Evolutionary conservation across 2,888 invertebrate species (phyloP), one percentile per base, ranked within the genome.

Genomic region (Arctia plantaginis): DNA sequence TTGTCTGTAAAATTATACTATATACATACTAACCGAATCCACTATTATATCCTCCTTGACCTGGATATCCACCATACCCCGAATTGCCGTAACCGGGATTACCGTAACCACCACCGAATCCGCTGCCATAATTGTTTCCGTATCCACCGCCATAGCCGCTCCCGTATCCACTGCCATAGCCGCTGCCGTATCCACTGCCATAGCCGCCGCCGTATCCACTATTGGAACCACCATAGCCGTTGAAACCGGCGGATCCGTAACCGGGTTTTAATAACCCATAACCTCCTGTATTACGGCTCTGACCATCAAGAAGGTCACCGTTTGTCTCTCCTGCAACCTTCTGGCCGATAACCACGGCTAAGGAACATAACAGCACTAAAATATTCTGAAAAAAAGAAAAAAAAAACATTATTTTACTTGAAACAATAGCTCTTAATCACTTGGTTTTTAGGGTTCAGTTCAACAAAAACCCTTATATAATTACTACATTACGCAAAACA

Each of bases 201-300:
- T 35, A 85, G 12, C 83, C 73, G 6, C 75, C 77, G 0, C 70
- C 73, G 30, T 82, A 79, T 10, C 83, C 82, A 33, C 81, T 82
- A 55, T 84, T 85, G 70, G 83, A 88, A n/a, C 88, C 86, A 13
- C 85, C 85, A 62, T 85, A 84, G 33, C 84, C 85, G 71, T 80
- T 83, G 77, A 86, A 86, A 44, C 89, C 82, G 71, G 80, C 77
- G 55, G 84, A 81, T 27, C 73, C 73, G 73, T 90, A 89, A 0
- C 91, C 90, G 3, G 92, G 93, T 82, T 87, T 89, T 23, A 92
- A 82, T 13, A 94, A 81, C 2, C 94, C 94, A 71, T 95, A 95
- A 13, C 94, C 93, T 55, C 93, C 93, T 0, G 85, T 80, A 76
- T 87, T 92, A 30, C 92, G 85, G 35, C 90, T 86, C 72, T 90